These are phyloP conservation scores for Axinella damicornis DNA, from an alignment of 37 sponge, comb jelly and placozoan species.

Conservation along the genomic window DNA sequence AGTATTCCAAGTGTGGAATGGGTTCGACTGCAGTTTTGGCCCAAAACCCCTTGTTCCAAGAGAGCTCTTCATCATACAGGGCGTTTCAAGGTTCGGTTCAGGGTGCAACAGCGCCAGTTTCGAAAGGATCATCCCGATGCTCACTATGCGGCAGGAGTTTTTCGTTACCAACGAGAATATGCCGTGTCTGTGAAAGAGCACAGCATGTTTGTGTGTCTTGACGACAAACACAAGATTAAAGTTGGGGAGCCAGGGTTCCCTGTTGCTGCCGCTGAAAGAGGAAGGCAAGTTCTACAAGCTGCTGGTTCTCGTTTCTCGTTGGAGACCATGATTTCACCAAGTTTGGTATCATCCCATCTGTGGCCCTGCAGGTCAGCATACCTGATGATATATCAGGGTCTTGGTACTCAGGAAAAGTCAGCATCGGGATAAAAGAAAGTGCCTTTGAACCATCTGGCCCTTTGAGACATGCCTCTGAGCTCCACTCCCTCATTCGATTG, in stretches of 20 bases:
- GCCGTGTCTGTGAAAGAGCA: conserved; percentile 32
- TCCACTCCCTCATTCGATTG: not conserved
- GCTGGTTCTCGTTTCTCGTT: conserved; percentile 36
- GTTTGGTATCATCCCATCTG: conserved; percentile 54
- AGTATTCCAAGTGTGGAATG: conserved; percentile 42
- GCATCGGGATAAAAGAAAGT: conserved; percentile 54
- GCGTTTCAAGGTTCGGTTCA: conserved; percentile 24
- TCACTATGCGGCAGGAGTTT: conserved; percentile 52
- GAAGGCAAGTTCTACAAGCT: conserved; percentile 37
- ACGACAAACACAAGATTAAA: conserved; percentile 69
- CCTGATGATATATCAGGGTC: conserved; percentile 53
- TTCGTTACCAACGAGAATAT: conserved; percentile 45
- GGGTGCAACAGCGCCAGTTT: conserved; percentile 48
- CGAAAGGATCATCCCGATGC: conserved; percentile 44
- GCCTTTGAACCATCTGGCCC: conserved; percentile 55
- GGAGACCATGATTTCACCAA: conserved; percentile 72
- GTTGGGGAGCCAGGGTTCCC: conserved; percentile 72
- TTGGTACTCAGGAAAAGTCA: conserved; percentile 47
- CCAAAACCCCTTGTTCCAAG: conserved; percentile 25
- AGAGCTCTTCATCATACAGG: conserved; percentile 35
- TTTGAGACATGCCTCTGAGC: conserved; percentile 44
- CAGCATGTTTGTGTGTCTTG: conserved; percentile 41
- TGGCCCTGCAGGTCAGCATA: conserved; percentile 36
- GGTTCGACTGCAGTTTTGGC: conserved; percentile 61
- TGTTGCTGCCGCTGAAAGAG: conserved; percentile 69